Conservation (phyloP, 2,888 invertebrate genomes). For the Acanthoscelides obtectus region DNA sequence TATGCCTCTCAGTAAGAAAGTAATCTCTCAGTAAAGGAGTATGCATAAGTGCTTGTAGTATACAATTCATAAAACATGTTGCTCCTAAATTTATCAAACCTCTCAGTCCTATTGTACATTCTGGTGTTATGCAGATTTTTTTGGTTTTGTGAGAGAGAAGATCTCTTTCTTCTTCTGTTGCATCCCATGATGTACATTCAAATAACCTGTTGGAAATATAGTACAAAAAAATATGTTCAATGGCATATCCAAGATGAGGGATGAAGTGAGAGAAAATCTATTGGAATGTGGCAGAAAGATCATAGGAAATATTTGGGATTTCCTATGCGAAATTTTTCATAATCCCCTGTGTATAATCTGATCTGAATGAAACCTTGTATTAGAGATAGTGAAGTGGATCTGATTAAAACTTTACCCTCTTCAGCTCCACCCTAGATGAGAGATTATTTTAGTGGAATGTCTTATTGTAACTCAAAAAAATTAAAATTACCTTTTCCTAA, state of each 20-base stretch:
- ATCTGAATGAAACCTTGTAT: not conserved
- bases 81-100: constrained; percentile 94
- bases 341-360: too few relatives aligned
- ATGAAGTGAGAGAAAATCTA: too few relatives aligned
- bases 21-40: constrained; percentile 92
- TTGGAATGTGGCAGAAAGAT: too few relatives aligned
- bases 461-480: too few relatives aligned
- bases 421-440: too few relatives aligned
- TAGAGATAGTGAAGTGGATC: too few relatives aligned
- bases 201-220: constrained; percentile 30
- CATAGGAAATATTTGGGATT: too few relatives aligned
- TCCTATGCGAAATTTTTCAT: too few relatives aligned
- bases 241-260: too few relatives aligned
- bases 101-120: constrained; percentile 83
- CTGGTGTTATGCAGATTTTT: constrained; percentile 71
- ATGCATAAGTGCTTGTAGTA: constrained; percentile 92
- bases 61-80: constrained; percentile 98
- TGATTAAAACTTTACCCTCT: too few relatives aligned
- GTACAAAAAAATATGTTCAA: too few relatives aligned
- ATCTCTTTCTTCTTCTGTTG: constrained; percentile 71
- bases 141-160: constrained; percentile 71
- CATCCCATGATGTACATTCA: constrained; percentile 72
- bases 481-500: constrained; percentile 35
- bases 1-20: constrained; percentile 91
- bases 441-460: too few relatives aligned